Conservation (phyloP, 2,888 invertebrate species). For the Clivina fossor region DNA sequence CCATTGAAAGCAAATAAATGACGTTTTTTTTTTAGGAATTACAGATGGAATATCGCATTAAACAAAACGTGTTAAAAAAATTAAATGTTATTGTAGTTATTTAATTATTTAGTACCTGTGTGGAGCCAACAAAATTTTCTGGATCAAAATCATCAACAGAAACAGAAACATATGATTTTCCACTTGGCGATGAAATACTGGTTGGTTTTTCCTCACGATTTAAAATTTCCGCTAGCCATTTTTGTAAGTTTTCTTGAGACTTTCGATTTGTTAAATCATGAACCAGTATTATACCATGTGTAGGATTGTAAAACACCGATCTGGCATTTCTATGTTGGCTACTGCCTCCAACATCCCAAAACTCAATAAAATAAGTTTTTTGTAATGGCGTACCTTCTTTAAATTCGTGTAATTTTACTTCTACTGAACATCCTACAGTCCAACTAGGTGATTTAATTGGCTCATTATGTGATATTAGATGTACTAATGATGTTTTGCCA, state of each 20-base stretch:
- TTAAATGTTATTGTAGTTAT: conserved; percentile 7
- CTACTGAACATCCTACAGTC: conserved; percentile 95
- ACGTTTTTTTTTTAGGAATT: background rate
- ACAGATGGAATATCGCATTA: conserved; percentile 1
- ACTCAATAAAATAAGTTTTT: conserved; percentile 87
- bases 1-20: no score
- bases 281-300: conserved; percentile 94
- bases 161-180: conserved; percentile 47
- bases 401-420: conserved; percentile 93
- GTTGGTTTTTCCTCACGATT: conserved; percentile 64
- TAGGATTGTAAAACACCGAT: conserved; percentile 89
- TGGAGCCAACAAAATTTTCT: conserved; percentile 81
- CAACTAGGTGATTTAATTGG: conserved; percentile 85
- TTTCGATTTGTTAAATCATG: conserved; percentile 97
- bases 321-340: conserved; percentile 91
- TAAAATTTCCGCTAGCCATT: conserved; percentile 90
- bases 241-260: conserved; percentile 88
- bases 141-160: conserved; percentile 76
- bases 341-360: conserved; percentile 98
- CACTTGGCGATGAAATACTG: conserved; percentile 39
- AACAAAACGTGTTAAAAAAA: background rate
- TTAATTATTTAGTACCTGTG: conserved; percentile 58
- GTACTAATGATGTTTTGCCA: conserved; percentile 94
- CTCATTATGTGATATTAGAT: conserved; percentile 86
- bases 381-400: conserved; percentile 92